Base-by-base conservation (phyloP, 2,888 invertebrate genomes). In the Tachina lurida region DNA sequence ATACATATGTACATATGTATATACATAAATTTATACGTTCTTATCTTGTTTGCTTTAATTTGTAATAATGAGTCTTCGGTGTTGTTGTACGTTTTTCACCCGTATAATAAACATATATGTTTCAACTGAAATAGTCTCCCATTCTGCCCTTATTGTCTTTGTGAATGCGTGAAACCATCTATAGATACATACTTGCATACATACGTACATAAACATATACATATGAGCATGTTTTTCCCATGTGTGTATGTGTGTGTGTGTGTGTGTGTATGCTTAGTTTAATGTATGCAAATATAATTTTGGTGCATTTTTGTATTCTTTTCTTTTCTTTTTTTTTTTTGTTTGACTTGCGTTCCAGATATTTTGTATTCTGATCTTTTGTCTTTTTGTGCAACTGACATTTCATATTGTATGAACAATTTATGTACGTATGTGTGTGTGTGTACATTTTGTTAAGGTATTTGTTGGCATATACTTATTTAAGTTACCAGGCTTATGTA, bases 61-160 rank as follows among this genome's bases (percentile, higher is more conserved):
- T 79, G 71, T 63, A 62, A 65, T 79, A 84, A 74, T 70, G 70
- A 79, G 75, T 71, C 70, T 75, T 65, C 19, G 56, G 58, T 79
- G 56, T 65, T 71, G 58, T 70, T 43, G 17, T 74, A 73, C 60
- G 41, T 74, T 45, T 45, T 79, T 75, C 56, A 80, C 80, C 58
- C 80, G 73, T 45, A 79, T 71, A 52, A 77, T 15, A 41, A 60
- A 71, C 60, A 62, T 58, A 7, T 8, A 31, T 56, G 43, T 56
- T 39, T 52, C 39, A 10, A 54, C 3, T 70, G 43, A 41, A 52
- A 56, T 56, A 43, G 54, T 56, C 19, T 41, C 62, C 54, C 49
- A 31, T n/a, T 15, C 9, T n/a, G 1, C 39, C n/a, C 43, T 2
- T 7, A 1, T 8, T 39, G 7, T 12, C 12, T 54, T 13, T 63